phyloP scores from a whole-genome alignment of 2,888 invertebrate genomes.

The Cryptus armator region DNA sequence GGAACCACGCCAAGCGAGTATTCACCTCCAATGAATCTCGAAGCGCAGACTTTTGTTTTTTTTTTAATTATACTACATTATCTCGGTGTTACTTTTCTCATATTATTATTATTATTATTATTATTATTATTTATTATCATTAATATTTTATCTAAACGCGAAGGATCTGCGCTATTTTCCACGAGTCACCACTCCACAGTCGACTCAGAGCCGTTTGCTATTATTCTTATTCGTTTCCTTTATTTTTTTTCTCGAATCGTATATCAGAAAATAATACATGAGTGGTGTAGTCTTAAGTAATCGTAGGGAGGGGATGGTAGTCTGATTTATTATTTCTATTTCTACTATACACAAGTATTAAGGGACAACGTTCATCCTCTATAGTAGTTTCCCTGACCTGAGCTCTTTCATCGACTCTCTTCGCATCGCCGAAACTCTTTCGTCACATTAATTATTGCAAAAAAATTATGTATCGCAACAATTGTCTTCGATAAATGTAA shows the following conservation, averaged over 20 bases:
- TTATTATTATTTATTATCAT: constrained; percentile 6
- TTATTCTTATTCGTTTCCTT: constrained; percentile 17
- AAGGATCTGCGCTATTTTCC: not conserved
- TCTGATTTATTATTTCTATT: constrained; percentile 11
- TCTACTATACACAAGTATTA: constrained; percentile 5
- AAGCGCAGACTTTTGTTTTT: constrained; percentile 42
- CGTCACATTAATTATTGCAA: not conserved
- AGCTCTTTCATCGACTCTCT: not conserved
- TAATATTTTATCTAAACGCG: constrained; percentile 17
- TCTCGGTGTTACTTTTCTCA: not conserved
- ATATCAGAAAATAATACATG: constrained; percentile 50
- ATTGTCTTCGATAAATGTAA: not conserved
- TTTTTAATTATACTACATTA: constrained; percentile 12
- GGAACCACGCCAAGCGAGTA: constrained; percentile 49
- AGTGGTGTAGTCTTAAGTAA: constrained; percentile 18
- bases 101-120: constrained; percentile 22
- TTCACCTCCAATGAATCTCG: constrained; percentile 28
- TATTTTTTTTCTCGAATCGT: constrained; percentile 22
- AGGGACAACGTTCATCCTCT: not conserved
- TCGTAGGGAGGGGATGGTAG: constrained; percentile 5
- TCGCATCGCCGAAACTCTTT: not conserved
- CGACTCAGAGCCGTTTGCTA: constrained; percentile 14
- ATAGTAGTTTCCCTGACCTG: constrained; percentile 7
- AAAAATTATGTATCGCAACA: not conserved
- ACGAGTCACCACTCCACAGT: not conserved